Base-by-base conservation (phyloP, 2,797 vertebrate genomes). In the Hafferia zeledoni region DNA sequence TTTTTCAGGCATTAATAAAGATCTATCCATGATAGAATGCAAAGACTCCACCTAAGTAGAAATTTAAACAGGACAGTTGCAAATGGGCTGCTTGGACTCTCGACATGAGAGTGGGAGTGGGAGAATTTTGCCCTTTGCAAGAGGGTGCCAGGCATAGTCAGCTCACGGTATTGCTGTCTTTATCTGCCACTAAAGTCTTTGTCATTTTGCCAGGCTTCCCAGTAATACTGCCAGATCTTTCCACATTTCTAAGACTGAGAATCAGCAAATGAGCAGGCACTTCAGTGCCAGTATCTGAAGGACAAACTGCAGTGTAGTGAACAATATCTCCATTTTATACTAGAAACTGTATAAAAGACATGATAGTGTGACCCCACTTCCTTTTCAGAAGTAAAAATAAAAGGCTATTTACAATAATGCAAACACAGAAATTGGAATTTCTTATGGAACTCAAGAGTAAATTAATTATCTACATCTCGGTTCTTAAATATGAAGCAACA, bases 401-500 rank as follows among this genome's bases (percentile, higher is more conserved):
- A 80, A 67, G 3, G 10, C 4, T 60, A 77, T 49, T 85, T 77
- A 28, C 68, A 79, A 68, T 15, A 56, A 90, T 23, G 9, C 83
- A 57, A 76, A 23, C 2, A 5, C 2, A 57, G n/a, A 90, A 87
- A 64, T 15, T 27, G 10, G 17, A 63, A 52, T 80, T 56, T 56
- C 50, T 56, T 64, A 64, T 0, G 1, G 37, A 86, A 63, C 6
- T 33, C 46, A 47, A 72, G 43, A 87, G 39, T 44, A 83, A 90
- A 72, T 69, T 63, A 23, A 44, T 64, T 90, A 82, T 65, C 25
- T 43, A 53, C 25, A 81, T 43, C 49, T 59, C 5, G 87, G 47
- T 87, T 71, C 84, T 94, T 69, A 93, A 97, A 84, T 31, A 83
- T 71, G 60, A 95, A 87, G 35, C 13, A 87, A 88, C 18, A 52